phyloP scores from a whole-genome alignment of 2,888 invertebrate species.

The Xylophagus ater region DNA sequence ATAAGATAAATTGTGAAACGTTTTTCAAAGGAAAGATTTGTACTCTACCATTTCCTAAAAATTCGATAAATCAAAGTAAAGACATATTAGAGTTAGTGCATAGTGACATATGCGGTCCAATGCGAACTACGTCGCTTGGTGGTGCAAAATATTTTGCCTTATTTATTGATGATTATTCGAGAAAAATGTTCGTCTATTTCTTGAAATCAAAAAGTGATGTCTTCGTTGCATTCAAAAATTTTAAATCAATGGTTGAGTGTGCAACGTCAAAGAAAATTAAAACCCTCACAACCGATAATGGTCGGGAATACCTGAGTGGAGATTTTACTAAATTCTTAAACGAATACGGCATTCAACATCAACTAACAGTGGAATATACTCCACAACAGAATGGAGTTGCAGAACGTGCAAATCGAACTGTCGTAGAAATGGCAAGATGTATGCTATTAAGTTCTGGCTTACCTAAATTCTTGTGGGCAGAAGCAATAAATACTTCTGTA shows the following conservation, averaged over 20 bases:
- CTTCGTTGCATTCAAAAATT: conserved; percentile 16
- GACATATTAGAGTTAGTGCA: no score
- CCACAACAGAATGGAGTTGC: conserved; percentile 18
- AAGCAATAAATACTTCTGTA: no score
- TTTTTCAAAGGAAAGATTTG: no score
- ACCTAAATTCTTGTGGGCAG: no score
- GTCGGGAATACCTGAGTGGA: conserved; percentile 11
- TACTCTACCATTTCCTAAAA: no score
- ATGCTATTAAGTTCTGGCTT: conserved; percentile 22
- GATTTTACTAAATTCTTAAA: conserved; percentile 10
- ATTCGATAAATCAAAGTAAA: no score
- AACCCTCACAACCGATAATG: conserved; percentile 14
- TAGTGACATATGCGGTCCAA: no score
- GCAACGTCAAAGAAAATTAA: conserved; percentile 16
- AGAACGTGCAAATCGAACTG: conserved; percentile 16
- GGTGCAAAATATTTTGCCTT: no score
- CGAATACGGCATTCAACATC: conserved; percentile 9
- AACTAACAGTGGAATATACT: conserved; percentile 13
- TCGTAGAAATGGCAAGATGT: conserved; percentile 23
- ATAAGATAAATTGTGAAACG: no score
- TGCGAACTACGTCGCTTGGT: no score
- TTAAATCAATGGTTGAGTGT: conserved; percentile 13
- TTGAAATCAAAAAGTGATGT: conserved; percentile 17
- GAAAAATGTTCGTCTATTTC: conserved; percentile 17
- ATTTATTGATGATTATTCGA: no score